Conservation (phyloP, 2,888 invertebrate genomes). For the Ctenicera cuprea region DNA sequence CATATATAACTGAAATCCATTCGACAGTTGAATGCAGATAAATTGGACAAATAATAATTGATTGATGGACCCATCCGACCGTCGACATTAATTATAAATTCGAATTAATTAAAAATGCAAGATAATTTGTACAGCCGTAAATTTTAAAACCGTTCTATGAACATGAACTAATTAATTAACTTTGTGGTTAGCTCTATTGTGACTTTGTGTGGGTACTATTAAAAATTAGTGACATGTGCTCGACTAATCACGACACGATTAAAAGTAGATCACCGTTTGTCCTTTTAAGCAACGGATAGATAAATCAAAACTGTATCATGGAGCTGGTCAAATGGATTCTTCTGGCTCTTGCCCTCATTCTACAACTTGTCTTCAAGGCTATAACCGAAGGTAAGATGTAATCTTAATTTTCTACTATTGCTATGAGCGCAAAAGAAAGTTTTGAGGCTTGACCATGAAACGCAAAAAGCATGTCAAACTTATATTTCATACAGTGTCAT, state of each 20-base stretch:
- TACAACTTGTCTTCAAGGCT: conserved; percentile 58
- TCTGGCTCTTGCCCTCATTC: conserved; percentile 61
- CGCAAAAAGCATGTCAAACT: too few species aligned
- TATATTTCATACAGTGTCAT: too few species aligned
- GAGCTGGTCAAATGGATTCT: conserved; percentile 66
- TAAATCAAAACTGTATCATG: conserved; percentile 60
- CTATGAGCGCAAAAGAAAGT: too few species aligned
- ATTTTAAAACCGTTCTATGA: not conserved
- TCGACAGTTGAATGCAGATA: conserved; percentile 34
- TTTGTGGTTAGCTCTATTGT: not conserved
- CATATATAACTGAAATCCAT: conserved; percentile 38
- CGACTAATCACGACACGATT: conserved; percentile 10
- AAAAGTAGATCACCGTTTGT: conserved; percentile 23
- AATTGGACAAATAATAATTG: conserved; percentile 32
- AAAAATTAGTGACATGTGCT: conserved; percentile 21
- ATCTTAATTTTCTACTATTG: too few species aligned
- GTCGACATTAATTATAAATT: conserved; percentile 10
- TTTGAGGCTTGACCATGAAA: too few species aligned
- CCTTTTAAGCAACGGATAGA: conserved; percentile 42
- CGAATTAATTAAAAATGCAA: conserved; percentile 22
- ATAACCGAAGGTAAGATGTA: conserved; percentile 64
- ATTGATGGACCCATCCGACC: conserved; percentile 3
- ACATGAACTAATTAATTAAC: too few species aligned
- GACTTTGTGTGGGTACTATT: not conserved
- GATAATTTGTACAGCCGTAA: not conserved